Percentiles rank a stretch among this genome's conserved stretches.
phyloP scores from a whole-genome alignment of 2,888 invertebrate species.

The Drosophila emarginata region DNA sequence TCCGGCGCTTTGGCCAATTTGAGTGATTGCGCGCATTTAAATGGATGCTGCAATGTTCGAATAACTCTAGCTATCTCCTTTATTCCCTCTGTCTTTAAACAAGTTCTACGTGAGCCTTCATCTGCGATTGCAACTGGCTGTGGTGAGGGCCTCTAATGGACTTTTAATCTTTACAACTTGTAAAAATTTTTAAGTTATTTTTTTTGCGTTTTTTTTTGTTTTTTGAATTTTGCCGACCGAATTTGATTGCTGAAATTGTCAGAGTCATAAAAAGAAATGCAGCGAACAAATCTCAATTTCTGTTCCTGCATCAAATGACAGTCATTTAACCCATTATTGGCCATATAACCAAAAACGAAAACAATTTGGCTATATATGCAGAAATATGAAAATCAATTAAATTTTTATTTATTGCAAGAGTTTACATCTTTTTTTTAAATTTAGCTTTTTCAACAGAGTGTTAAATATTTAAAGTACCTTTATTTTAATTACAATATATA shows the following conservation, averaged over 20 bases:
- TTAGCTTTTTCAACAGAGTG: too few species aligned
- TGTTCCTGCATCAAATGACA: background rate
- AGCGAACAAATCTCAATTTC: constrained; percentile 30
- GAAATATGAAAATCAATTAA: background rate
- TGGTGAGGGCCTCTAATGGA: constrained; percentile 64
- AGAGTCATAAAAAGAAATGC: constrained; percentile 44
- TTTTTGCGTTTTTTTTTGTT: background rate
- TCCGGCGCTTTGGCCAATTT: constrained; percentile 75
- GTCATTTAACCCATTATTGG: constrained; percentile 31
- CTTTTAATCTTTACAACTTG: constrained; percentile 77
- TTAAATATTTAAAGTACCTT: too few species aligned
- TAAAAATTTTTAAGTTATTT: constrained; percentile 48
- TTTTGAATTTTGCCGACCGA: constrained; percentile 47
- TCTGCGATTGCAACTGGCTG: constrained; percentile 11
- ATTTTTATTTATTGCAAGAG: background rate
- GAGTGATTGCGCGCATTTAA: constrained; percentile 78
- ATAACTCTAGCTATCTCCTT: background rate
- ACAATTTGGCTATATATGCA: background rate
- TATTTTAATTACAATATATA: too few species aligned
- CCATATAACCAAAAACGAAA: background rate
- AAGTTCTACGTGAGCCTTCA: constrained; percentile 60
- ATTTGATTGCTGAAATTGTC: constrained; percentile 62
- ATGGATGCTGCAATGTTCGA: constrained; percentile 57
- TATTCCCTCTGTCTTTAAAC: constrained; percentile 40
- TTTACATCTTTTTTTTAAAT: background rate